These are phyloP conservation scores for Montipora sp. DNA, from an alignment of 64 coral and sea anemone species.

Conservation along the genomic window DNA sequence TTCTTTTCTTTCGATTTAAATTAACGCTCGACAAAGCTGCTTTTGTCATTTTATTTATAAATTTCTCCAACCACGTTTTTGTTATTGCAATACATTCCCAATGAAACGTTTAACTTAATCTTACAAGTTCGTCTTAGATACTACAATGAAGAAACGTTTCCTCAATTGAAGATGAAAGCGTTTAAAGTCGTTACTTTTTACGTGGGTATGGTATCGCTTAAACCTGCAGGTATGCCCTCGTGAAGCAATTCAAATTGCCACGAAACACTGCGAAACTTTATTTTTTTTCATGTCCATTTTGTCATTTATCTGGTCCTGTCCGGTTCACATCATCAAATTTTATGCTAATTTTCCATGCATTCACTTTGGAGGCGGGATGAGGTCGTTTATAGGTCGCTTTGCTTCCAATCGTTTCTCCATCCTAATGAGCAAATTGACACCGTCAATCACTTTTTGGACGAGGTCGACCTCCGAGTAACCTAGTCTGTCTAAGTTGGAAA, in stretches of 20 bases:
- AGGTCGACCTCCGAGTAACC: constrained; percentile 90
- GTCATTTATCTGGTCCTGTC: not conserved
- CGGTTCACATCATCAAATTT: not conserved
- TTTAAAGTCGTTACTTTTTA: not conserved
- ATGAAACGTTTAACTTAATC: not conserved
- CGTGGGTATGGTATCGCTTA: not conserved
- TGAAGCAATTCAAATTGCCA: constrained; percentile 10
- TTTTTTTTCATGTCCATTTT: constrained; percentile 20
- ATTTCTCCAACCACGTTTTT: not conserved
- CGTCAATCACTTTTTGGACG: constrained; percentile 80
- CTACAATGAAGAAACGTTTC: not conserved
- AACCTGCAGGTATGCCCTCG: constrained; percentile 36
- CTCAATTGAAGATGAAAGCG: not conserved
- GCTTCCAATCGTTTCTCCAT: constrained; percentile 68
- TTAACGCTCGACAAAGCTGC: not conserved
- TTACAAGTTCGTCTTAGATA: not conserved
- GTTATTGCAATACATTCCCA: not conserved
- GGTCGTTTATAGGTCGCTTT: constrained; percentile 40
- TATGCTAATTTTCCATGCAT: not conserved
- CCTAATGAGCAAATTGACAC: constrained; percentile 49
- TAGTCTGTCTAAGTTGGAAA: constrained; percentile 85
- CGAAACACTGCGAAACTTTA: constrained; percentile 19
- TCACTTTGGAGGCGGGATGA: constrained; percentile 34
- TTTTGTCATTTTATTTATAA: constrained; percentile 1
- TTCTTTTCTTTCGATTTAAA: too few relatives aligned